These are phyloP conservation scores for Caradrina clavipalpis DNA, from an alignment of 2,888 invertebrate species.

Conservation along the genomic window DNA sequence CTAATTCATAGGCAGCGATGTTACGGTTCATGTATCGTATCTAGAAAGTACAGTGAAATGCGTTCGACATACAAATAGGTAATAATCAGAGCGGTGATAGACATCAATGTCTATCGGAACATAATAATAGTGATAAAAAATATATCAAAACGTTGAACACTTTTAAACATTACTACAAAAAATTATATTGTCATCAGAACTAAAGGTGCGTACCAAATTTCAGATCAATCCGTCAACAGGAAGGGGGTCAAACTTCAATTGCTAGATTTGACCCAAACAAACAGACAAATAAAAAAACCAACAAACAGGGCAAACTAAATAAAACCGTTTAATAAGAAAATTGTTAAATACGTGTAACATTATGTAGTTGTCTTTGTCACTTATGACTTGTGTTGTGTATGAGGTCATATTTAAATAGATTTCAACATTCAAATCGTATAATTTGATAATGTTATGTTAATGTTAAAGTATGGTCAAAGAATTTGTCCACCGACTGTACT, in stretches of 20 bases:
- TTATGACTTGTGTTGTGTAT: too few species aligned
- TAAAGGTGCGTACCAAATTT: too few species aligned
- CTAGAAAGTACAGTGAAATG: constrained; percentile 71
- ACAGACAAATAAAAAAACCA: too few species aligned
- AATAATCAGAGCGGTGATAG: constrained; percentile 70
- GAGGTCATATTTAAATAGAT: neutral
- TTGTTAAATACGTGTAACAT: too few species aligned
- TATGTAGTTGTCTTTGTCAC: too few species aligned
- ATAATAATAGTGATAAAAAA: constrained; percentile 46
- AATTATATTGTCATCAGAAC: too few species aligned
- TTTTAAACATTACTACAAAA: neutral
- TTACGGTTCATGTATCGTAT: constrained; percentile 28
- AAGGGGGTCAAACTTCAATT: too few species aligned
- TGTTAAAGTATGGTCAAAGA: neutral
- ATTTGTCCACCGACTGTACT: neutral
- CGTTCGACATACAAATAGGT: constrained; percentile 57
- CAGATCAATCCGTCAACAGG: too few species aligned
- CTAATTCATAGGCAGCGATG: constrained; percentile 22
- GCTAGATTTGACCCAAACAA: too few species aligned
- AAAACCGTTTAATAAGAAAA: too few species aligned
- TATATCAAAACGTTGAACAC: neutral
- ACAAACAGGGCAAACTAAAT: too few species aligned
- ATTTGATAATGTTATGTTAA: neutral
- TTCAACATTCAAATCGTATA: neutral
- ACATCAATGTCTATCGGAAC: constrained; percentile 40